Evolutionary conservation across 2,888 invertebrate species (phyloP), one percentile per base, ranked within the genome.

Genomic region (Trichogramma evanescens): DNA sequence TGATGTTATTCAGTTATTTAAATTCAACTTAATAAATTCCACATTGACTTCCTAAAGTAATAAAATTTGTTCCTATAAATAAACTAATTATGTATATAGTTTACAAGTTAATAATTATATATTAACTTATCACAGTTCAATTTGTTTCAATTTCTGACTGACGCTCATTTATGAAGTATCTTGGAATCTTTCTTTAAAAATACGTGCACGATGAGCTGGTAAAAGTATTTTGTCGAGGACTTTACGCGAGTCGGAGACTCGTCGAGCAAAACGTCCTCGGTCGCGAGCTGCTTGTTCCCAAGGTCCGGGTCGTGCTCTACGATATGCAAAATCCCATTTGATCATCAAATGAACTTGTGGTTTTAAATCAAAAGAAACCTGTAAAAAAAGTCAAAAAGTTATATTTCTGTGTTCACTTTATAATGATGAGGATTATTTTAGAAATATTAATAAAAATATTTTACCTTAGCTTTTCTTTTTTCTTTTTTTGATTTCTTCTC

Each of bases 251-350:
- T 26, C 26, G 26, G 26, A 26, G 44, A 83, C 80, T 50, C 82
- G 75, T 8, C 69, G 69, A 54, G 71, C 75, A 68, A 84, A 85
- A 49, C 84, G 74, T 6, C 71, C 78, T 50, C 82, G 72, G 63
- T 85, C 84, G 43, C 82, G 72, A 1, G 79, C 82, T 67, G 77
- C 77, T 69, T 80, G 73, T 69, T 84, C 84, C 84, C 84, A 84
- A 2, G 80, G 82, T 3, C 84, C 83, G 66, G 74, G 79, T n/a
- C 84, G 76, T 3, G 83, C 82, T 26, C 78, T 78, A 54, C 80
- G 78, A 64, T 83, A 82, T 0, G 83, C 84, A 66, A 73, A 82
- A 49, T 81, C 76, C 83, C 84, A 84, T 61, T 78, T 72, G 2
- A 83, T 67, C 80, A 84, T 82, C 1, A 70, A 74, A 65, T 82